Conservation (phyloP, 2,113 vertebrate genomes). For the Lipotes vexillifer region DNA sequence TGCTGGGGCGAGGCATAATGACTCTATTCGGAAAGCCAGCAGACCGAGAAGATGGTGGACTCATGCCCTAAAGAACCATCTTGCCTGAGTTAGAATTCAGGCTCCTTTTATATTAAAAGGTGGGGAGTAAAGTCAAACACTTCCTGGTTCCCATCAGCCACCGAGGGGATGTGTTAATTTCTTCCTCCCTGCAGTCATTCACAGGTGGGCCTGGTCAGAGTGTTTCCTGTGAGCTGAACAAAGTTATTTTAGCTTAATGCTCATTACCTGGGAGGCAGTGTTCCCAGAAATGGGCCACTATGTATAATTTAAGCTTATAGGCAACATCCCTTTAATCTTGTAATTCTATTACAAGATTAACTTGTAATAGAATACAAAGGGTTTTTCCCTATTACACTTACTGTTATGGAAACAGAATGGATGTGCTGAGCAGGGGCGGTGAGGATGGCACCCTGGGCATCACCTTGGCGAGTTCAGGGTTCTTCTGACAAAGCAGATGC, state of each 20-base stretch:
- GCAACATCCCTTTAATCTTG: not conserved
- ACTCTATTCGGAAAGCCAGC: not conserved
- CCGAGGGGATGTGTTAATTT: not conserved
- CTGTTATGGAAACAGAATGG: not conserved
- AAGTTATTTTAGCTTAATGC: not conserved
- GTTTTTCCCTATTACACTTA: not conserved
- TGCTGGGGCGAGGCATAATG: not conserved
- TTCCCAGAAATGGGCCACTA: not conserved
- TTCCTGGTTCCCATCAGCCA: not conserved
- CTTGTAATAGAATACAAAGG: not conserved
- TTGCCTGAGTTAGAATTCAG: not conserved
- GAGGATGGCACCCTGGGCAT: not conserved
- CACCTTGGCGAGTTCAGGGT: not conserved
- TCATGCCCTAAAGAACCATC: not conserved
- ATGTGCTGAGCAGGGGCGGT: accelerated
- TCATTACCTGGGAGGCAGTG: not conserved
- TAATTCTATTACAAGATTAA: not conserved
- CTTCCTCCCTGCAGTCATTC: not conserved
- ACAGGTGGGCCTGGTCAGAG: not conserved
- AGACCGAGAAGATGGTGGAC: not conserved
- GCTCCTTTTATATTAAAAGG: not conserved
- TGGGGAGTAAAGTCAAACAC: not conserved
- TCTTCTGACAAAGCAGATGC: not conserved
- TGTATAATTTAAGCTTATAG: not conserved
- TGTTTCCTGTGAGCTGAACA: not conserved